These are phyloP conservation scores for Pseudococcus longispinus DNA, from an alignment of 2,888 invertebrate genomes.

Conservation along the genomic window DNA sequence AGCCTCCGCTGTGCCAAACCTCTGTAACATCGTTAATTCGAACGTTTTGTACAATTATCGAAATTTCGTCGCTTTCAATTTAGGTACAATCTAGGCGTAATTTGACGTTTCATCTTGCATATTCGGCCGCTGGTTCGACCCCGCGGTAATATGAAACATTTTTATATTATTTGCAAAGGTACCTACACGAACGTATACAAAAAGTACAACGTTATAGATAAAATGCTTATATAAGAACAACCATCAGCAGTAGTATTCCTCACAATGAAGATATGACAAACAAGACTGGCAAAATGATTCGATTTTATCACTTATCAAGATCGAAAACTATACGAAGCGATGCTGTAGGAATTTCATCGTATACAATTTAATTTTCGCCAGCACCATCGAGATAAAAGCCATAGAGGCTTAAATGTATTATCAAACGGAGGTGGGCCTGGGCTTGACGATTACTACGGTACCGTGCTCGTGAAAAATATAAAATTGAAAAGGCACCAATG, in stretches of 20 bases:
- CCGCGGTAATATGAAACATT: constrained; percentile 33
- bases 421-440: not conserved
- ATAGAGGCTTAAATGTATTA: not conserved
- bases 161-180: not conserved
- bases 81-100: not conserved
- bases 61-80: constrained; percentile 1
- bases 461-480: not conserved
- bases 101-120: constrained; percentile 17
- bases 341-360: not conserved
- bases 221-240: not conserved
- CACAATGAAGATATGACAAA: not conserved
- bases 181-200: not conserved
- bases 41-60: constrained; percentile 10
- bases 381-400: not conserved
- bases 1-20: not conserved
- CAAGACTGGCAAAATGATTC: not conserved
- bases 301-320: not conserved
- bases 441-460: not conserved
- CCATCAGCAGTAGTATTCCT: not conserved
- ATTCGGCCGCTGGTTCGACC: not conserved
- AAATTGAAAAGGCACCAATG: constrained; percentile 43
- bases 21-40: constrained; percentile 24
- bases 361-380: not conserved
- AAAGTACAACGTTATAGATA: too few relatives aligned
- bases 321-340: too few relatives aligned